These are phyloP conservation scores for Lycaena phlaeas DNA, from an alignment of 2,888 invertebrate genomes.

Conservation along the genomic window DNA sequence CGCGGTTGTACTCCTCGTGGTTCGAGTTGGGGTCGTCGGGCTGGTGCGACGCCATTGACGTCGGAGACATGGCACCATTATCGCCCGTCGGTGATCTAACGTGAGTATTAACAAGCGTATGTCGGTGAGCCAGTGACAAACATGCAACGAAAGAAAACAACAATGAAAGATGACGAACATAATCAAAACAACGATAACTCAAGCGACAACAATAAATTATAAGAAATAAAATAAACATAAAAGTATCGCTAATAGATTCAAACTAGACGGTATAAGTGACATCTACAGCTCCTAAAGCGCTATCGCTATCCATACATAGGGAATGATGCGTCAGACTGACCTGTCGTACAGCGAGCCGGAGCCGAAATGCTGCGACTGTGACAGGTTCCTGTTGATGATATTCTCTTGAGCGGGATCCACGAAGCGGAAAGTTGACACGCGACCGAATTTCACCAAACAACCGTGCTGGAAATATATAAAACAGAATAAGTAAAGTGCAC, in stretches of 20 bases:
- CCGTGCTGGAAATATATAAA: constrained; percentile 75
- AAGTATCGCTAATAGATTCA: constrained; percentile 17
- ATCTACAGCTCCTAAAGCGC: constrained; percentile 8
- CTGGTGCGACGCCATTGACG: constrained; percentile 44
- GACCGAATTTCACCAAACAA: constrained; percentile 87
- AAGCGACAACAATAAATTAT: constrained; percentile 39
- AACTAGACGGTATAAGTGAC: constrained; percentile 12
- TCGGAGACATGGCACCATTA: constrained; percentile 62
- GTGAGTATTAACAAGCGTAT: constrained; percentile 60
- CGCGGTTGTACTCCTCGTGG: constrained; percentile 47
- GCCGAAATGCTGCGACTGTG: constrained; percentile 80
- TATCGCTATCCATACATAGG: background rate
- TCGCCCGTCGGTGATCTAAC: constrained; percentile 65
- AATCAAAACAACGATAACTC: constrained; percentile 32
- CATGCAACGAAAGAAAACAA: constrained; percentile 67
- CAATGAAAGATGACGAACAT: constrained; percentile 43
- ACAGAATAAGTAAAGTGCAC: background rate
- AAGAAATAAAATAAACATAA: constrained; percentile 32
- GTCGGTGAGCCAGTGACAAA: constrained; percentile 68
- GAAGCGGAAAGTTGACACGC: constrained; percentile 89
- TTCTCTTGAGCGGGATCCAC: constrained; percentile 88
- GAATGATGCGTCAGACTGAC: constrained; percentile 46
- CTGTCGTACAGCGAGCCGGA: constrained; percentile 88
- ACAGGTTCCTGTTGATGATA: constrained; percentile 82
- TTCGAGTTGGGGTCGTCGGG: constrained; percentile 37